A percentile compares a stretch with the other conserved stretches of the same genome.
phyloP scores from a whole-genome alignment of 2,113 vertebrate species.

The Raja brachyura region DNA sequence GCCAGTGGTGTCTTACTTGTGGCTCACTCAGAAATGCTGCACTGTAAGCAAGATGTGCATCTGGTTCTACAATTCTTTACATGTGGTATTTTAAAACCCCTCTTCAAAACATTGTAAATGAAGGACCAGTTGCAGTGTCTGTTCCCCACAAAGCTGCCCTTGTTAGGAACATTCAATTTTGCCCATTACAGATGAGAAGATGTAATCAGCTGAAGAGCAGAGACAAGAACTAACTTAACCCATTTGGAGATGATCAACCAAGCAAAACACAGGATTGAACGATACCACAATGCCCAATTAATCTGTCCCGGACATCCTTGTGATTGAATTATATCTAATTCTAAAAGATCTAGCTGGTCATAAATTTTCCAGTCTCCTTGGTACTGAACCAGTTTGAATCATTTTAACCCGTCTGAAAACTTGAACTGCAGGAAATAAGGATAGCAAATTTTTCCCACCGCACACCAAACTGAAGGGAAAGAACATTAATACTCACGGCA shows the following conservation, averaged over 20 bases:
- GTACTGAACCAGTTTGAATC: background rate
- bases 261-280: background rate
- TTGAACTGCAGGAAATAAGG: background rate
- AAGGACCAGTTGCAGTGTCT: too few species aligned
- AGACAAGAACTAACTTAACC: background rate
- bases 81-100: background rate
- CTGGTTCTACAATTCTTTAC: background rate
- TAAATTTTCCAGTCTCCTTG: background rate
- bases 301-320: background rate
- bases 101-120: background rate
- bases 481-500: slow-evolving; percentile 1
- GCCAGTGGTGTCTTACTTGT: too few species aligned
- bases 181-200: background rate
- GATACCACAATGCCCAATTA: background rate
- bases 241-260: background rate
- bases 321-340: background rate
- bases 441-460: background rate
- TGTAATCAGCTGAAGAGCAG: background rate
- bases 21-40: background rate
- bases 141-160: too few species aligned
- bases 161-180: too few species aligned
- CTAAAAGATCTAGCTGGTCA: too few species aligned
- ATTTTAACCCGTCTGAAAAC: background rate
- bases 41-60: background rate
- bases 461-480: background rate